These are phyloP conservation scores for Nymphicus hollandicus DNA, from an alignment of 2,113 vertebrate species.

Conservation along the genomic window DNA sequence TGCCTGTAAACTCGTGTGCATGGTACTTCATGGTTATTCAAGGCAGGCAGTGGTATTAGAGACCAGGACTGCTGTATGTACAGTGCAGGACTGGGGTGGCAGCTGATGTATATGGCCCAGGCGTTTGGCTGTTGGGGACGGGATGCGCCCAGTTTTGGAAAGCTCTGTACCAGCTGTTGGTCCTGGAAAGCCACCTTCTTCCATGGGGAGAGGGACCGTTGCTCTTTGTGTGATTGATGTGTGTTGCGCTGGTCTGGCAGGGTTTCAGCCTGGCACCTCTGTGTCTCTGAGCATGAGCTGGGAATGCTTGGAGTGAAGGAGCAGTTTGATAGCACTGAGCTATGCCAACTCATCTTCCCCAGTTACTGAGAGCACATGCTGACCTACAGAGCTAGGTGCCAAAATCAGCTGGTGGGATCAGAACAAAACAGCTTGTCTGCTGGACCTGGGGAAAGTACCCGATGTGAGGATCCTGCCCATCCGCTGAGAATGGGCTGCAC, in stretches of 20 bases:
- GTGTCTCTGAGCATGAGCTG: background rate
- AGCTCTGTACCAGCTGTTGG: rapidly evolving
- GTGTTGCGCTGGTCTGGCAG: background rate
- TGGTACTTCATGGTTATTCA: background rate
- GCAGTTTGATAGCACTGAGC: background rate
- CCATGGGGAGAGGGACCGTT: background rate
- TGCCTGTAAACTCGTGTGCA: background rate
- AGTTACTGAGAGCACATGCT: background rate
- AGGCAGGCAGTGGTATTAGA: background rate
- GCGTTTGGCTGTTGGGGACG: background rate
- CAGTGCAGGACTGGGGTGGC: background rate
- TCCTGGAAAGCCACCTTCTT: background rate
- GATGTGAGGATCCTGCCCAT: background rate
- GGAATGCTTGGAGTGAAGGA: background rate
- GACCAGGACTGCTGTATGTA: rapidly evolving
- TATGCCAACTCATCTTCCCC: background rate
- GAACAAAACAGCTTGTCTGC: background rate
- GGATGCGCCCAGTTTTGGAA: background rate
- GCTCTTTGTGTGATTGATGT: background rate
- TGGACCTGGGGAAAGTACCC: background rate
- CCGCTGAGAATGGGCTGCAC: rapidly evolving
- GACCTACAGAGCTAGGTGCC: background rate
- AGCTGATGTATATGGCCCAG: background rate
- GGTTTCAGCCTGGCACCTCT: background rate
- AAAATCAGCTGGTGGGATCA: background rate